phyloP scores from a whole-genome alignment of 1,140 invertebrate species.

The Augochlora pura region DNA sequence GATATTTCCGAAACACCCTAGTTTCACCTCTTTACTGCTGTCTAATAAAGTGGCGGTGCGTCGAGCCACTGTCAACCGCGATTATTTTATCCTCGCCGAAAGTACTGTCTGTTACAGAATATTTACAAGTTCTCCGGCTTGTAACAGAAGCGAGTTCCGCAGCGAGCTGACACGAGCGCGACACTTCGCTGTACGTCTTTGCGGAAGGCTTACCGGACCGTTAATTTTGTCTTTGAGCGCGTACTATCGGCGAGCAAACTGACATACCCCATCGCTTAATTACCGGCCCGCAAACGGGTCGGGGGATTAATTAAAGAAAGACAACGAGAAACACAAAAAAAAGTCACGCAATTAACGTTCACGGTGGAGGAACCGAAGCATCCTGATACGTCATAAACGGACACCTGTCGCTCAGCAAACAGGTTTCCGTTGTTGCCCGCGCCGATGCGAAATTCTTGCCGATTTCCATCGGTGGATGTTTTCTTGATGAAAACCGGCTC shows the following conservation, averaged over 20 bases:
- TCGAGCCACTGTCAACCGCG: too few relatives aligned
- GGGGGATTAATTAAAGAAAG: conserved; percentile 4
- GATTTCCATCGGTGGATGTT: background rate
- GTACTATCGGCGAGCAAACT: background rate
- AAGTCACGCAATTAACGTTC: background rate
- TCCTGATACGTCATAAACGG: conserved; percentile 20
- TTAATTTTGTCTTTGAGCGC: background rate
- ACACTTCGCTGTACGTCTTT: too few relatives aligned
- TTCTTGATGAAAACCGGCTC: background rate
- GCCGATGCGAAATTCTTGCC: background rate
- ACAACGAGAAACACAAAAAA: conserved; percentile 1
- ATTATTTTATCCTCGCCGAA: too few relatives aligned
- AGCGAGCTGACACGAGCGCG: too few relatives aligned
- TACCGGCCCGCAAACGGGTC: background rate
- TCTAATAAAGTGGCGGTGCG: too few relatives aligned
- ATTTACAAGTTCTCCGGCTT: too few relatives aligned
- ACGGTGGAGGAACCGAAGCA: too few relatives aligned
- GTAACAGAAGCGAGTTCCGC: too few relatives aligned
- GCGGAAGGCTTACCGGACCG: background rate
- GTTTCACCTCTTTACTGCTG: too few relatives aligned
- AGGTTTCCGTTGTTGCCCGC: conserved; percentile 5
- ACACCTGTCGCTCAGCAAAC: conserved; percentile 37
- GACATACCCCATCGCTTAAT: background rate
- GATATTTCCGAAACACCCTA: too few relatives aligned
- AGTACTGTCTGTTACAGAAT: too few relatives aligned